Conservation (phyloP, 2,113 vertebrate species). For the Petrocephalus zakoni region DNA sequence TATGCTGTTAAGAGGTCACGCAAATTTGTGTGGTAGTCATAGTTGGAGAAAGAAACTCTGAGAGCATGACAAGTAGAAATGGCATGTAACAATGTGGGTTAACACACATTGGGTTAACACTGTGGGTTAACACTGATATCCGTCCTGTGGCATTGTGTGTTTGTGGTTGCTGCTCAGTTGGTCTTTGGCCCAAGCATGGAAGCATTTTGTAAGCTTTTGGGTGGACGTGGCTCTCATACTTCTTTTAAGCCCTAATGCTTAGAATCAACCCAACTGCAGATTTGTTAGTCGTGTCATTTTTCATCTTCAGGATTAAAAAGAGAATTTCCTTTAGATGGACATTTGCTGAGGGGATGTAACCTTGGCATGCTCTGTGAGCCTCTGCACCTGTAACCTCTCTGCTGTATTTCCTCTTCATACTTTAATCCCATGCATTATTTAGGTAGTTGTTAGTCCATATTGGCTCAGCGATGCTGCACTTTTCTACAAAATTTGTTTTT, state of each 20-base stretch:
- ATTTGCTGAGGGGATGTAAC: background rate
- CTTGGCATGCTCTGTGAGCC: background rate
- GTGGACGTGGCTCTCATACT: background rate
- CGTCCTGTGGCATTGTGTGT: background rate
- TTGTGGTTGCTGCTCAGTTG: background rate
- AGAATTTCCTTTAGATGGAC: background rate
- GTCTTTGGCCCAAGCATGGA: background rate
- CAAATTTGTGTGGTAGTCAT: background rate
- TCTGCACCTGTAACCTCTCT: background rate
- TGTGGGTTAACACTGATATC: background rate
- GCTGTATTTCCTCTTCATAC: background rate
- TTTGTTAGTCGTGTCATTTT: background rate
- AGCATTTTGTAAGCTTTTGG: background rate
- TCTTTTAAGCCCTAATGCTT: background rate
- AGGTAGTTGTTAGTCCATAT: background rate
- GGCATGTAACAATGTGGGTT: too few species aligned
- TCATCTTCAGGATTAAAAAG: background rate
- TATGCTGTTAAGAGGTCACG: background rate
- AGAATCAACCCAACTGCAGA: background rate
- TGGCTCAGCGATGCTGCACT: background rate
- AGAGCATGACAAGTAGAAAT: background rate
- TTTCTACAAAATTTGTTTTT: background rate
- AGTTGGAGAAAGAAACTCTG: background rate
- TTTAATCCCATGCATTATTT: too few species aligned
- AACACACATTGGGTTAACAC: background rate